phyloP scores from a whole-genome alignment of 2,113 vertebrate species.

The Origma solitaria region DNA sequence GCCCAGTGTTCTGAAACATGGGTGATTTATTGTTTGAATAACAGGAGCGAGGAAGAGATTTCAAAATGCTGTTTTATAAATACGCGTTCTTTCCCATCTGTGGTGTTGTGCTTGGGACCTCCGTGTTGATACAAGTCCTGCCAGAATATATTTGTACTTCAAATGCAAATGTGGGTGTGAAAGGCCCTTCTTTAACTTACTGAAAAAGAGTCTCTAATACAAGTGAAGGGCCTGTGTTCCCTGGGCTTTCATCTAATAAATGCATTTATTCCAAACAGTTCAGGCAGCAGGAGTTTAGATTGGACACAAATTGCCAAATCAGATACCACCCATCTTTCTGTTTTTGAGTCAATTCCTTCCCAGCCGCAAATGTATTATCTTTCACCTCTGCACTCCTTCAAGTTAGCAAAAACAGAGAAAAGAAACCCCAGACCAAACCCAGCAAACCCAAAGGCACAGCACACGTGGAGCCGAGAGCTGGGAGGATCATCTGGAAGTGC shows the following conservation, averaged over 20 bases:
- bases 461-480: background rate
- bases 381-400: constrained; percentile 4
- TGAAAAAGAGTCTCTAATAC: background rate
- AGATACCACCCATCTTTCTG: constrained; percentile 25
- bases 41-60: background rate
- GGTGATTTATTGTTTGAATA: constrained; percentile 16
- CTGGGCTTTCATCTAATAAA: background rate
- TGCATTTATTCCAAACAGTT: background rate
- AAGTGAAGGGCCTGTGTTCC: background rate
- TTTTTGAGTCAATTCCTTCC: constrained; percentile 10
- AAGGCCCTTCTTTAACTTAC: background rate
- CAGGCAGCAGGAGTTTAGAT: background rate
- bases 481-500: background rate
- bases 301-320: background rate
- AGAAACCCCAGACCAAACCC: background rate
- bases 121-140: background rate
- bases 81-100: background rate
- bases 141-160: background rate
- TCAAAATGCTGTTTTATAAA: background rate
- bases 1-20: background rate
- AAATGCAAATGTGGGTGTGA: background rate
- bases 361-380: background rate
- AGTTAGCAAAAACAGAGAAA: background rate
- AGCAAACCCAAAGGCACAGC: background rate
- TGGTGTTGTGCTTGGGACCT: constrained; percentile 14